phyloP scores from a whole-genome alignment of 2,888 invertebrate genomes.

The Tinea trinotella region DNA sequence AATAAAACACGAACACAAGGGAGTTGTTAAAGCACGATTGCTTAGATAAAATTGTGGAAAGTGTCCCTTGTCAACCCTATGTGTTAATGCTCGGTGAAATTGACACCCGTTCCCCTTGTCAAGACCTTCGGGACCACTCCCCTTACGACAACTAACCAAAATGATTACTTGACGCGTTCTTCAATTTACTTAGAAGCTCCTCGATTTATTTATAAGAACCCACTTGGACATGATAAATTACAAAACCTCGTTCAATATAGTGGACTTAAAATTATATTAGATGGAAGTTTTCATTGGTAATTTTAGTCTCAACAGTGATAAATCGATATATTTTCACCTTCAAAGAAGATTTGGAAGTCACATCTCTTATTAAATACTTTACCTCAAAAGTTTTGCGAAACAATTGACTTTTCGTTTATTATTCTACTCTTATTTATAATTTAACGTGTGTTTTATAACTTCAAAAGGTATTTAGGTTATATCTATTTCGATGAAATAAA shows the following conservation, averaged over 20 bases:
- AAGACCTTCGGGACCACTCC: neutral
- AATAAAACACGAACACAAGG: neutral
- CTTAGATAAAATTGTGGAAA: neutral
- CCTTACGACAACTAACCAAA: neutral
- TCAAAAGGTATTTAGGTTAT: neutral
- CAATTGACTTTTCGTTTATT: constrained; percentile 4
- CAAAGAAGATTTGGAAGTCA: neutral
- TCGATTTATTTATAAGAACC: constrained; percentile 1
- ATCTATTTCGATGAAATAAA: no score
- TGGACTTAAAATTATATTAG: neutral
- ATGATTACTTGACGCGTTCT: constrained; percentile 9
- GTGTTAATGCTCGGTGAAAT: constrained; percentile 10
- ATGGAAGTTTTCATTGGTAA: neutral
- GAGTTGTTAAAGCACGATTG: neutral
- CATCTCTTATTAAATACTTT: constrained; percentile 6
- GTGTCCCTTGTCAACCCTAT: constrained; percentile 1
- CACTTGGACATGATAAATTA: neutral
- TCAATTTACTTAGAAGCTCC: constrained; percentile 3
- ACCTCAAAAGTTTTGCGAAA: neutral
- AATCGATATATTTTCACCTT: neutral
- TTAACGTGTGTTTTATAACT: neutral
- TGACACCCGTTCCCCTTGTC: constrained; percentile 14
- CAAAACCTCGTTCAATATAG: neutral
- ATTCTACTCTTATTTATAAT: neutral
- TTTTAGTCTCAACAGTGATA: neutral